Evolutionary conservation across 2,113 vertebrate genomes (phyloP).

Genomic region (Mus pahari): DNA sequence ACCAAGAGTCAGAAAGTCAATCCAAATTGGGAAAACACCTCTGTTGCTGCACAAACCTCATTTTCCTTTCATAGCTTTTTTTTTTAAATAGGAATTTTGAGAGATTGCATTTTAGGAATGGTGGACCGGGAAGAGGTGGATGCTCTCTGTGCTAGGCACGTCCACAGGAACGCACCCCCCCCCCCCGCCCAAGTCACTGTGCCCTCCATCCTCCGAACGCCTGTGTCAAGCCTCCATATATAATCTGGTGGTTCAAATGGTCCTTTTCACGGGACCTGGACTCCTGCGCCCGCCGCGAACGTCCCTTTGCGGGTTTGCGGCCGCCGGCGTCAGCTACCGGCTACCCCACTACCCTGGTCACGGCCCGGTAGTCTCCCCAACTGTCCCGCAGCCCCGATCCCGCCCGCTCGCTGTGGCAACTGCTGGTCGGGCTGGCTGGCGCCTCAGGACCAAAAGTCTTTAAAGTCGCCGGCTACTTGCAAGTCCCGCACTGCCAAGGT

Average conservation of each 20-base stretch:
- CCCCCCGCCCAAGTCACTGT: slow-evolving; percentile 23
- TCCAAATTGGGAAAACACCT: slow-evolving; percentile 54
- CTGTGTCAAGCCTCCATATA: slow-evolving; percentile 23
- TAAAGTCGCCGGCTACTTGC: background rate
- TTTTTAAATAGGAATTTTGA: slow-evolving; percentile 43
- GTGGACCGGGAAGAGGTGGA: slow-evolving; percentile 51
- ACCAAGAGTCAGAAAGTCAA: slow-evolving; percentile 65
- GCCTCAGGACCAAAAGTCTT: background rate
- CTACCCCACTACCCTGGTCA: background rate
- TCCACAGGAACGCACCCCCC: slow-evolving; percentile 32
- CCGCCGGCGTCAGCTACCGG: background rate
- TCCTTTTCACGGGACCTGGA: background rate
- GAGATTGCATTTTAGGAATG: slow-evolving; percentile 49
- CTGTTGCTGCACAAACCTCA: background rate
- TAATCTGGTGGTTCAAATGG: background rate
- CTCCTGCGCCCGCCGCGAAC: background rate
- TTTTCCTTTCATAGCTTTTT: slow-evolving; percentile 33
- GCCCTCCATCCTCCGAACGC: background rate
- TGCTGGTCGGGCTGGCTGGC: background rate
- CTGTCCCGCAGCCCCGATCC: background rate
- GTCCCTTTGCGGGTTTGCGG: background rate
- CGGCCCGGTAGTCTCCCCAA: background rate
- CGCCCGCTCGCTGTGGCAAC: background rate
- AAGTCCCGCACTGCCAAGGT: background rate
- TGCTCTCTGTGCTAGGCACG: slow-evolving; percentile 56